Conservation (phyloP, 2,888 invertebrate genomes). For the Deilephila elpenor region DNA sequence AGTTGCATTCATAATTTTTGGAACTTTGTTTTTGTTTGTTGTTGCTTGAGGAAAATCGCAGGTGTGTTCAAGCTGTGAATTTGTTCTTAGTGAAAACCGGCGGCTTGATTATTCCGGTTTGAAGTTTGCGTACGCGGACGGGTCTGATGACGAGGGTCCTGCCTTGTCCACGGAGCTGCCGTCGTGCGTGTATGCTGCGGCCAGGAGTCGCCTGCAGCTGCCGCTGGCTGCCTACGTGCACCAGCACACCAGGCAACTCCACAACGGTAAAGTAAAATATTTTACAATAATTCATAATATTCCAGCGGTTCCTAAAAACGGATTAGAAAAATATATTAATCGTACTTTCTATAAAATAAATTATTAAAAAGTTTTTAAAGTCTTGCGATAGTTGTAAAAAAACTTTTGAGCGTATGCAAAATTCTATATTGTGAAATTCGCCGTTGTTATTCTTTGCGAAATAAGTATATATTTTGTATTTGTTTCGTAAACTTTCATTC, state of each 20-base stretch:
- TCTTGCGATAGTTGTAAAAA: too few relatives aligned
- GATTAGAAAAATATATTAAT: too few relatives aligned
- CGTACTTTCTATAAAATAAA: too few relatives aligned
- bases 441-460: too few relatives aligned
- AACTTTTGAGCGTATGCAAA: too few relatives aligned
- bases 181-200: conserved; percentile 91
- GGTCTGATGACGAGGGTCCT: conserved; percentile 82
- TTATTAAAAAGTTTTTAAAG: too few relatives aligned
- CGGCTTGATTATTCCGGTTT: conserved; percentile 71
- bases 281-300: neutral
- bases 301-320: too few relatives aligned
- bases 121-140: conserved; percentile 76
- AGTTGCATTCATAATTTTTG: neutral
- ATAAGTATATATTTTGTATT: too few relatives aligned
- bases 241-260: conserved; percentile 74
- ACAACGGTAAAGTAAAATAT: conserved; percentile 54
- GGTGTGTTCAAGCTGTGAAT: neutral
- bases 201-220: conserved; percentile 72
- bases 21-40: neutral
- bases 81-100: conserved; percentile 63
- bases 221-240: conserved; percentile 79
- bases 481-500: too few relatives aligned
- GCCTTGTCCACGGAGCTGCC: conserved; percentile 88
- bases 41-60: neutral
- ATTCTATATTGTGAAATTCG: too few relatives aligned